Base-by-base conservation (phyloP, 2,888 invertebrate genomes). In the Machimus rusticus region DNA sequence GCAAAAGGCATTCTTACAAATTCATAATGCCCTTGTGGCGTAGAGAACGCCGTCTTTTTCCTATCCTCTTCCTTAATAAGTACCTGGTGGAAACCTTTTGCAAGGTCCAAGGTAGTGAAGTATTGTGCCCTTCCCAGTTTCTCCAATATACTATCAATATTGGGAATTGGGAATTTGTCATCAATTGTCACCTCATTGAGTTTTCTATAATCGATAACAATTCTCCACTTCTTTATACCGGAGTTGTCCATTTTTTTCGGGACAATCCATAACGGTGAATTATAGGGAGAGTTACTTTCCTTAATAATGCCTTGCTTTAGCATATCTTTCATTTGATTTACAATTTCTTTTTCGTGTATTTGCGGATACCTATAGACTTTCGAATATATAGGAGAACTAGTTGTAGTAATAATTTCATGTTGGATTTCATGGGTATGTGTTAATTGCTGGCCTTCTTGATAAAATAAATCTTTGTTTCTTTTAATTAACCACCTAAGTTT, bases 31-130 rank as follows among this genome's bases (percentile, higher is more conserved):
- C 74, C 85, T n/a, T 39, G 39, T 19, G 74, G 85, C 0, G 86
- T 87, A 5, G 87, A 87, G 31, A 89, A 88, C 8, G 88, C 87
- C 2, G 87, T 88, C 74, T 88, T 88, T 1, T 77, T 51, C 16
- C 57, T 57, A 74, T 87, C 85, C 2, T 39, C 28, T 37, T 43
- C 31, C n/a, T 88, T 79, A 14, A 87, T 57, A 9, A 66, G 12
- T n/a, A 88, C 87, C 79, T 88, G 88, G 78, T 88, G 88, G 28
- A 88, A 89, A 0, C 90, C 90, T 1, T 89, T 46, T 6, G 34
- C 34, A 34, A 34, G 34, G 34, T 34, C 34, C 34, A 6, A 34
- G 34, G 34, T 34, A 6, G 34, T 34, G 34, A 34, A 5, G 6
- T 34, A 34, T 34, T 34, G 34, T 34, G 46, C 74, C 28, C 39